phyloP scores from a whole-genome alignment of 2,113 vertebrate species.

The Hyaena hyaena region DNA sequence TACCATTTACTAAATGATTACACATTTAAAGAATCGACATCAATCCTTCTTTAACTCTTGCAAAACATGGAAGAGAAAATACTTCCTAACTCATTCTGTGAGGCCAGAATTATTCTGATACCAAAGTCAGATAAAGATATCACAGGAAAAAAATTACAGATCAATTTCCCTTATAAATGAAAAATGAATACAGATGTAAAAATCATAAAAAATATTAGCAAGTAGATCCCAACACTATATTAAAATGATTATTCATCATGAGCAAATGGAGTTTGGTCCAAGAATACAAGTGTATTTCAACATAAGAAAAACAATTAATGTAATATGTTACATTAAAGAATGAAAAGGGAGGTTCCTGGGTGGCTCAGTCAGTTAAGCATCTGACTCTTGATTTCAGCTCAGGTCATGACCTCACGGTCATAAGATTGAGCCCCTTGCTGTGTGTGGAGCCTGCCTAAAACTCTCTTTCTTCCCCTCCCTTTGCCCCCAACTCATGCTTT shows the following conservation, averaged over 20 bases:
- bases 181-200: not conserved
- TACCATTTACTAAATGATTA: not conserved
- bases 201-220: not conserved
- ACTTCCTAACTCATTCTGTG: not conserved
- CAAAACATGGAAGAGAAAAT: not conserved
- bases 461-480: no score
- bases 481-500: no score
- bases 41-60: not conserved
- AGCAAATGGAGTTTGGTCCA: not conserved
- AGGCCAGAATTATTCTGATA: not conserved
- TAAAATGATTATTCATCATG: not conserved
- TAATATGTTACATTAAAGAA: not conserved
- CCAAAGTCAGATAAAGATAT: not conserved
- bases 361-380: no score
- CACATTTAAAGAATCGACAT: not conserved
- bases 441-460: no score
- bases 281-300: not conserved
- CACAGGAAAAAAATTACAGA: not conserved
- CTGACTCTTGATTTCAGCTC: no score
- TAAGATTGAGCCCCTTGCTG: no score
- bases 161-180: not conserved
- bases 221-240: not conserved
- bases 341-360: not conserved
- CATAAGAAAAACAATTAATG: not conserved
- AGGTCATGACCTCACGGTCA: no score